Percentiles rank a stretch among this genome's conserved stretches.
Evolutionary conservation across 53 echinoderm and acorn worm species (phyloP).

Genomic region (Patiria pectinifera): DNA sequence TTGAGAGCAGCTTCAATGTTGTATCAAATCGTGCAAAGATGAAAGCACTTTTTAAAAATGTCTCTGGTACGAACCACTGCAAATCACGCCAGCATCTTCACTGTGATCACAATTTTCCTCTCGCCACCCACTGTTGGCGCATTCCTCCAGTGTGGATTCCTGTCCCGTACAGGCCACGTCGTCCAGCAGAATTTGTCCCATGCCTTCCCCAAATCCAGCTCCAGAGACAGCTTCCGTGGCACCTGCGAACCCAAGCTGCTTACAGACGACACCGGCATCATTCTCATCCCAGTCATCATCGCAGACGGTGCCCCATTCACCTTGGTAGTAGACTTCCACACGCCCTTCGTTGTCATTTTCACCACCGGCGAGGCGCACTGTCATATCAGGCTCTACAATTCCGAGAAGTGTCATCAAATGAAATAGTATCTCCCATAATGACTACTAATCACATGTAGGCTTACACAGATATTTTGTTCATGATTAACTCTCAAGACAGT

Average conservation of each 20-base stretch:
- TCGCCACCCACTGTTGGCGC: not conserved
- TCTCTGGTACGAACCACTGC: not conserved
- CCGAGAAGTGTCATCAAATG: not conserved
- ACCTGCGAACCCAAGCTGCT: slow-evolving; percentile 69
- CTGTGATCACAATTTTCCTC: slow-evolving; percentile 21
- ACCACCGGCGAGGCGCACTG: slow-evolving; percentile 59
- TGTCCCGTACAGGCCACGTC: slow-evolving; percentile 22
- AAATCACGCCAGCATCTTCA: slow-evolving; percentile 52
- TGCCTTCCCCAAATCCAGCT: slow-evolving; percentile 6
- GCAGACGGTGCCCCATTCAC: slow-evolving; percentile 74
- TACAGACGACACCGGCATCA: slow-evolving; percentile 69
- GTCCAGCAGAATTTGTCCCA: slow-evolving; percentile 23
- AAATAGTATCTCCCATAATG: not conserved
- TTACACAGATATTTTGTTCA: too few relatives aligned
- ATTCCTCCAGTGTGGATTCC: slow-evolving; percentile 19
- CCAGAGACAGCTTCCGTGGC: not conserved
- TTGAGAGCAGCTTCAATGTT: too few relatives aligned
- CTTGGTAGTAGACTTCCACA: slow-evolving; percentile 65
- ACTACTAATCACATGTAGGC: not conserved
- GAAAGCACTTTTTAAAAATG: not conserved
- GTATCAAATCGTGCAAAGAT: not conserved
- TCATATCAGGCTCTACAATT: not conserved
- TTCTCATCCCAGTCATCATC: slow-evolving; percentile 61
- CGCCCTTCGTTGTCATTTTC: slow-evolving; percentile 60
- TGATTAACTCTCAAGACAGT: too few relatives aligned